Base-by-base conservation (phyloP, 2,888 invertebrate genomes). In the Xanthia icteritia region DNA sequence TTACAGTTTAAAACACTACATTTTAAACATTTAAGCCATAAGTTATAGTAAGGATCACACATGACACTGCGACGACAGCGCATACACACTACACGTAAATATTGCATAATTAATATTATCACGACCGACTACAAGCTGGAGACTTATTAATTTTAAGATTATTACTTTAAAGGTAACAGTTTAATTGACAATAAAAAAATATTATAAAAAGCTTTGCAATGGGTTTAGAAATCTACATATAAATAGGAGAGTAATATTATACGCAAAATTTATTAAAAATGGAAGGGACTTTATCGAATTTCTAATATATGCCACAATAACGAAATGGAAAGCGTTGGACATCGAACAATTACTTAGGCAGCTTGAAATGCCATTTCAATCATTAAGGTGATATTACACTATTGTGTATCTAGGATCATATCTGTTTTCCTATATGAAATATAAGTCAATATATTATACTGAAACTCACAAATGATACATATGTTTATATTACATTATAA, bases 1-100 rank as follows among this genome's bases (percentile, higher is more conserved):
- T 31, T 13, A 20, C 5, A 54, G 67, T 79, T 86, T 73, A 79
- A 83, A 83, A 76, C 73, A 76, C 73, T 76, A 83, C 67, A 39
- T 83, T 86, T 76, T 73, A 84, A 84, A 79, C 73, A 15, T 65
- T 51, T 17, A 61, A 60, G 15, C n/a, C 39, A 58, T n/a, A 42
- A 2, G 1, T 45, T 54, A 36, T 9, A 9, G 45, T 20, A 60
- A 69, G 48, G 56, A 51, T 72, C 61, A 68, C 56, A 68, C 23
- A 56, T 51, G 54, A 20, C 60, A 51, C 45, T 31, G n/a, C 8
- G 36, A 36, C 54, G 23, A 76, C 58, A n/a, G 27, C 51, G 31
- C 42, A 42, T 20, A 64, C 36, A 81, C 31, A 72, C 51, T 17
- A 51, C 39, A 60, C 9, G 39, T 17, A 61, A 17, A 65, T 27